Base-by-base conservation (phyloP, 2,888 invertebrate species). In the Mesopsocus fuscifrons region DNA sequence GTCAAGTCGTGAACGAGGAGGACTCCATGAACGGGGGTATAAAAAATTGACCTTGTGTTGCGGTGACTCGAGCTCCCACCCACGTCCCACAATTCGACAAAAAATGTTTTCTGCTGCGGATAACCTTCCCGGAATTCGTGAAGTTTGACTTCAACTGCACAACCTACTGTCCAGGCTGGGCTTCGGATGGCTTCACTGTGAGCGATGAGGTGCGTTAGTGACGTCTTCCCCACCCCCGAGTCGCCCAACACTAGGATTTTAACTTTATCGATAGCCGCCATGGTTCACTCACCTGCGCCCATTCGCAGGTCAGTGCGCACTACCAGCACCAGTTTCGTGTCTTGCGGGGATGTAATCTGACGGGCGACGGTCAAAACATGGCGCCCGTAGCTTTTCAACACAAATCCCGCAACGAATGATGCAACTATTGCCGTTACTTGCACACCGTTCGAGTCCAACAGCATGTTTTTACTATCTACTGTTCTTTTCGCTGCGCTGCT, bases 61-160 rank as follows among this genome's bases (percentile, higher is more conserved):
- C 83, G 74, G 59, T 98, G 97, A 53, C 78, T 84, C 49, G 83
- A 76, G 49, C 89, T 92, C 1, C 97, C 97, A 3, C 97, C 97
- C 43, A 98, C 76, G 59, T 98, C 98, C 84, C 95, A 98, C 23
- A 97, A 67, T 64, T 98, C 97, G 18, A 97, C 71, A 59, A 92
- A 94, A 59, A 79, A 92, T 3, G 84, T 78, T 53, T 79, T 80
- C 58, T 95, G 92, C 46, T 78, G 76, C 16, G 85, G 82, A 0
- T 91, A 92, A 2, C 92, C 92, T 62, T 92, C 92, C 59, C 85
- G 87, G 59, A 80, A 95, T 58, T 89, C 85, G 57, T 95, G 94
- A 41, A 95, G 65, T 66, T 91, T 91, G 1, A 94, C 89, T 66
- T 97, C 94, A 1, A 94, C 82, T 2, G 88, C 82, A 59, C 92